Conservation (phyloP, 2,113 vertebrate genomes). For the Myiagra hebetior region DNA sequence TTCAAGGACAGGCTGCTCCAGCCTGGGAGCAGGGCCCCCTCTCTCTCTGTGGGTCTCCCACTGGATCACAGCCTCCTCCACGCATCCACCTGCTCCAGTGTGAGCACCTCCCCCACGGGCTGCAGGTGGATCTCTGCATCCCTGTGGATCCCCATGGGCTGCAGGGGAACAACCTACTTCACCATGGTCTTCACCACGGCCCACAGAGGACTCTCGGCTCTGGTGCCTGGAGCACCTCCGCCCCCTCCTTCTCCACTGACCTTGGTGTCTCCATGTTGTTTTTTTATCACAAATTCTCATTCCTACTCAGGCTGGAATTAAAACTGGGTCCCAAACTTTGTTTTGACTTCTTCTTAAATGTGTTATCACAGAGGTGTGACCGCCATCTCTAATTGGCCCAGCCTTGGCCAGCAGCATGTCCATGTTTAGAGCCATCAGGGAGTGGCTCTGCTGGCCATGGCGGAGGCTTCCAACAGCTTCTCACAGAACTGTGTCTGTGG, state of each 20-base stretch:
- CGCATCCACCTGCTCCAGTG: rapidly evolving
- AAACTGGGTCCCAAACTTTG: background rate
- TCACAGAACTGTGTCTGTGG: background rate
- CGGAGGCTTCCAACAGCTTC: background rate
- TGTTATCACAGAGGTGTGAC: too few relatives aligned
- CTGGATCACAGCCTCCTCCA: background rate
- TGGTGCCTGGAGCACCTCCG: rapidly evolving
- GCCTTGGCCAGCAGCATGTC: background rate
- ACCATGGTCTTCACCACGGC: rapidly evolving
- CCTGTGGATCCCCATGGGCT: rapidly evolving
- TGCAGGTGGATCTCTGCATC: background rate
- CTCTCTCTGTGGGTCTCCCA: background rate
- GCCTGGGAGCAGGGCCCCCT: background rate
- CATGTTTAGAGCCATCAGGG: background rate
- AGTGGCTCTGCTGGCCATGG: background rate
- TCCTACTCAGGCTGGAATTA: background rate
- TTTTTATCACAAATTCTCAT: background rate
- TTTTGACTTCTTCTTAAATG: background rate
- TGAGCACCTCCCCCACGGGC: background rate
- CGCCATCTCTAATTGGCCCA: background rate
- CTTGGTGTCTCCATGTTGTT: background rate
- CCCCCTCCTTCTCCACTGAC: background rate
- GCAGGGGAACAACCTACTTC: background rate
- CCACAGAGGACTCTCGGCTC: background rate
- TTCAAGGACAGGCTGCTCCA: background rate